A percentile compares a stretch with the other conserved stretches of the same genome.
These are phyloP conservation scores for Watsonalla cultraria DNA, from an alignment of 2,888 invertebrate species.

Conservation along the genomic window DNA sequence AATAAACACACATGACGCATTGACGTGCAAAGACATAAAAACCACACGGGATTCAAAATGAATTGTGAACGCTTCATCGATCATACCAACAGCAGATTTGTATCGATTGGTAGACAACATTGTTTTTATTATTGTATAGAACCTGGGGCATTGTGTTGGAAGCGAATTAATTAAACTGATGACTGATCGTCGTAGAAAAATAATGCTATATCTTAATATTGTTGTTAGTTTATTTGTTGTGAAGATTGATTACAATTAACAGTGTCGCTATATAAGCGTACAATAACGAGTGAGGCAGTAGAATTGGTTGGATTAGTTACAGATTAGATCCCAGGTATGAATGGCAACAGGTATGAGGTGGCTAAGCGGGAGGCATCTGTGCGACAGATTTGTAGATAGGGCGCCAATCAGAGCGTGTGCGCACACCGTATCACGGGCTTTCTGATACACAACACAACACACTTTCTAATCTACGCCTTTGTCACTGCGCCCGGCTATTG, in stretches of 20 bases:
- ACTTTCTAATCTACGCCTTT: slow-evolving; percentile 78
- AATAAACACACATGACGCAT: slow-evolving; percentile 16
- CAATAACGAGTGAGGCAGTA: no score
- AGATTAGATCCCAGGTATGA: slow-evolving; percentile 2
- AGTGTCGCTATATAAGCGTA: no score
- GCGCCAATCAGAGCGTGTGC: slow-evolving; percentile 74
- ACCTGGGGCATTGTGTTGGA: slow-evolving; percentile 6
- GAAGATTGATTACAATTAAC: not conserved
- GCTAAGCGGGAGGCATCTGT: slow-evolving; percentile 30
- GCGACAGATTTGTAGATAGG: slow-evolving; percentile 75
- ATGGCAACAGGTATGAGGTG: slow-evolving; percentile 9
- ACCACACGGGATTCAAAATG: slow-evolving; percentile 19
- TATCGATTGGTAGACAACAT: slow-evolving; percentile 17
- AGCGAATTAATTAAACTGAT: slow-evolving; percentile 11
- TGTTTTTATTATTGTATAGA: not conserved
- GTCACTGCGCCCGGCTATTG: slow-evolving; percentile 71
- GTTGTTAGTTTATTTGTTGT: slow-evolving; percentile 5
- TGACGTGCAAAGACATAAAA: slow-evolving; percentile 23
- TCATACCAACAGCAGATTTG: slow-evolving; percentile 27
- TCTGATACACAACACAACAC: slow-evolving; percentile 70
- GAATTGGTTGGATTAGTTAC: not conserved
- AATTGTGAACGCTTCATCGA: slow-evolving; percentile 36
- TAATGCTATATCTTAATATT: slow-evolving; percentile 5
- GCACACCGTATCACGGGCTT: slow-evolving; percentile 62
- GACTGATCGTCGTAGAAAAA: slow-evolving; percentile 7